These are phyloP conservation scores for Caenorhabditis virilis DNA, from an alignment of 2,888 invertebrate species.

Conservation along the genomic window DNA sequence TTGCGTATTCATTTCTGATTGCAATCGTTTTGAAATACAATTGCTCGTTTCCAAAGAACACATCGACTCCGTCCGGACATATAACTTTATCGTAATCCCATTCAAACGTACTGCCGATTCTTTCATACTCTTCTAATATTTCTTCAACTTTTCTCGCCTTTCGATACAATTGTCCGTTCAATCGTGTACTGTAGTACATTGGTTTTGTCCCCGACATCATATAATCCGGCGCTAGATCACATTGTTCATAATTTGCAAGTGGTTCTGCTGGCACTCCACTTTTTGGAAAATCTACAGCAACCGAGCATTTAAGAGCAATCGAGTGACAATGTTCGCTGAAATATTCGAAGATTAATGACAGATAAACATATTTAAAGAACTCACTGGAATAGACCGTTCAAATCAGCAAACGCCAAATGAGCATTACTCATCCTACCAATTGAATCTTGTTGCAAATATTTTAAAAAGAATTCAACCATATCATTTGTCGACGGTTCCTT, in stretches of 20 bases:
- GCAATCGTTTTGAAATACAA: conserved; percentile 10
- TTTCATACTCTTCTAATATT: conserved; percentile 44
- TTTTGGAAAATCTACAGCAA: conserved; percentile 69
- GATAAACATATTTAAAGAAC: conserved; percentile 10
- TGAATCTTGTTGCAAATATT: conserved; percentile 67
- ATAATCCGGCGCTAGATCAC: conserved; percentile 50
- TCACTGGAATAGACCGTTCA: conserved; percentile 61
- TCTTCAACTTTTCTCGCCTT: conserved; percentile 53
- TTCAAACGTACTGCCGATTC: conserved; percentile 33
- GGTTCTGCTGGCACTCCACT: conserved; percentile 64
- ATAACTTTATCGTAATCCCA: conserved; percentile 35
- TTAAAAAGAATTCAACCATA: conserved; percentile 68
- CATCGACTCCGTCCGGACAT: conserved; percentile 36
- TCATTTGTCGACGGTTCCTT: conserved; percentile 55
- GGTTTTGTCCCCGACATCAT: conserved; percentile 50
- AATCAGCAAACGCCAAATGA: conserved; percentile 67
- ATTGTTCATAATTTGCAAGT: conserved; percentile 40
- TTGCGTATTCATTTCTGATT: conserved; percentile 45
- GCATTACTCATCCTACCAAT: conserved; percentile 67
- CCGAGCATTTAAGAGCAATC: conserved; percentile 59
- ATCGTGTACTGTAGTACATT: conserved; percentile 60
- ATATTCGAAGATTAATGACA: not conserved
- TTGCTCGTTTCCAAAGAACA: conserved; percentile 33
- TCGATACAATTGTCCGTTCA: conserved; percentile 65
- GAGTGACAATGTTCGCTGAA: conserved; percentile 41